Base-by-base conservation (phyloP, 2,888 invertebrate species). In the Prosopocoilus inquinatus region DNA sequence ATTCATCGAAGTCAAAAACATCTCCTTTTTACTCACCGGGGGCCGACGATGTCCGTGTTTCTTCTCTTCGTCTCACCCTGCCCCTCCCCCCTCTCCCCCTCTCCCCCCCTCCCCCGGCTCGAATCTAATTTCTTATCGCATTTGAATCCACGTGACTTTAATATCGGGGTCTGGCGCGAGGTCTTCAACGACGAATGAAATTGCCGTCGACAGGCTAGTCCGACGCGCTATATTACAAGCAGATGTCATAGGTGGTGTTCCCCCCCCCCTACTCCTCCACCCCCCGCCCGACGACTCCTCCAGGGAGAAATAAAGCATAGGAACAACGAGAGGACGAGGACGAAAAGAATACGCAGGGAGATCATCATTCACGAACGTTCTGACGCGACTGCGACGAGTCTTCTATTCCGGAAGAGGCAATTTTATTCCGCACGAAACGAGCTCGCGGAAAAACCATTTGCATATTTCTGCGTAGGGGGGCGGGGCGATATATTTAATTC, bases 121-220 rank as follows among this genome's bases (percentile, higher is more conserved):
- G 34, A 41, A 38, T 46, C 53, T 43, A 53, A 53, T 47, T 47
- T 53, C 47, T 53, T 53, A 53, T 53, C 53, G 53, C 34, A 53
- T 53, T 53, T 47, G 53, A 53, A 53, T 53, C 53, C 53, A 53
- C 53, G 53, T 53, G 53, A 53, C 53, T 53, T 41, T 53, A 47
- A 53, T 53, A 53, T 53, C 46, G 38, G 36, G 46, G 47, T 34
- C 46, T 39, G 47, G 33, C 38, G 53, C 9, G 41, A 28, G 5
- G 20, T 28, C 20, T 28, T 28, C 20, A 11, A 12, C 49, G 38
- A 28, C 48, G 44, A 50, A 50, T 50, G 44, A 45, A 44, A 50
- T 45, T 45, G 50, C 45, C 39, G 50, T 45, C 50, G 45, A 50
- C 44, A 50, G 44, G 39, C 45, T 50, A 11, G 44, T 50, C 50